Conservation (phyloP, 2,797 vertebrate species). For the Sorex maritimensis region DNA sequence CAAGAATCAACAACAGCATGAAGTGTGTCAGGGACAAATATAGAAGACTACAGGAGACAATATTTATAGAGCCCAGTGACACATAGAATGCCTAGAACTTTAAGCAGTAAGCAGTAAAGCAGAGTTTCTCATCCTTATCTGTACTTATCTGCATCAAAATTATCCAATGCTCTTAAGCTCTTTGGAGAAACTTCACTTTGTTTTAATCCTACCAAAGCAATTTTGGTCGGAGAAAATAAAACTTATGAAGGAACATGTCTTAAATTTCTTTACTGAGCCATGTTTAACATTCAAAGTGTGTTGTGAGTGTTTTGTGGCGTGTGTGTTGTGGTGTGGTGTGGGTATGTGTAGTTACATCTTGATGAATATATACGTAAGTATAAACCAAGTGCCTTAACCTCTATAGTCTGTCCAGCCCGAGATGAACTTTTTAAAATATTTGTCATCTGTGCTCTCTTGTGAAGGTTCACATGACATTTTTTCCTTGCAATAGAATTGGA, state of each 20-base stretch:
- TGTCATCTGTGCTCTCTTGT: no score
- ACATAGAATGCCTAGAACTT: not conserved
- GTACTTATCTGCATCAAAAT: not conserved
- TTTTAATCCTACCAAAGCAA: not conserved
- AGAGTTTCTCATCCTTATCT: not conserved
- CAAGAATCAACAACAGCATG: constrained; percentile 1
- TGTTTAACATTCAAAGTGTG: not conserved
- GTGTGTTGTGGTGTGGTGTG: no score
- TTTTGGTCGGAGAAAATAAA: not conserved
- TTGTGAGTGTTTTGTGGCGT: no score
- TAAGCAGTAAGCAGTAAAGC: not conserved
- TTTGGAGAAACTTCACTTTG: not conserved
- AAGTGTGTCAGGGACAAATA: not conserved
- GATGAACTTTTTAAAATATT: no score
- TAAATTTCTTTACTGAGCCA: not conserved
- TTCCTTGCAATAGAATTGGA: no score
- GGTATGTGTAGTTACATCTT: not conserved
- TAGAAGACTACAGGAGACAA: not conserved
- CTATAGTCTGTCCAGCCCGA: no score
- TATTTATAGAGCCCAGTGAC: not conserved
- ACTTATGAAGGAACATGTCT: not conserved
- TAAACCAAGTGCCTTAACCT: no score
- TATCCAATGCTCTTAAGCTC: not conserved
- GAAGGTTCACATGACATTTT: no score
- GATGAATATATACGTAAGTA: not conserved